Conservation (phyloP, 2,113 vertebrate genomes). For the Strigops habroptila region DNA sequence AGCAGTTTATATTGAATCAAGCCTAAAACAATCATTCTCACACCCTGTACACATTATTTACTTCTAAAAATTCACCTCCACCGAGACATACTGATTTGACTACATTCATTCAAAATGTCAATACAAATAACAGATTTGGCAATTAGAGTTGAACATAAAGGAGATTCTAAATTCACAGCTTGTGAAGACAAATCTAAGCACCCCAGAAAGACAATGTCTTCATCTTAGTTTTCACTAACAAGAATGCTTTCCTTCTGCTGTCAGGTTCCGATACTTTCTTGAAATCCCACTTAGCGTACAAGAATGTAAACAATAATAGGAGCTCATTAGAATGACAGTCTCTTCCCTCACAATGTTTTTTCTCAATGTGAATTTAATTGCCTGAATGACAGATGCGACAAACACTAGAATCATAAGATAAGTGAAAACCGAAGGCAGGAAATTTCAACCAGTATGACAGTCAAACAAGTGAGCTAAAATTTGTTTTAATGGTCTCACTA, state of each 20-base stretch:
- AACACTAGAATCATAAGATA: neutral
- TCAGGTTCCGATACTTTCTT: neutral
- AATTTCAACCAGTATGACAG: neutral
- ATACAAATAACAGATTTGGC: neutral
- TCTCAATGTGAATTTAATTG: constrained; percentile 45
- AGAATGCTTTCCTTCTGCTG: neutral
- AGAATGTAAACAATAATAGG: constrained; percentile 47
- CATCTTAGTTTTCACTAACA: neutral
- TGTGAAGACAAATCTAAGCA: neutral
- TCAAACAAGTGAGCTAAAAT: neutral
- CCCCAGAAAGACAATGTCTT: neutral
- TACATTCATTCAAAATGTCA: neutral
- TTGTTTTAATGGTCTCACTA: neutral
- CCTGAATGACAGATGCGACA: neutral
- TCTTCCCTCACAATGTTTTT: neutral
- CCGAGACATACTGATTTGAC: neutral
- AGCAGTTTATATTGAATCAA: neutral
- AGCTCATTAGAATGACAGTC: constrained; percentile 42
- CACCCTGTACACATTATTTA: neutral
- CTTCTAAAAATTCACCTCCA: neutral
- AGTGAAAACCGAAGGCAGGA: neutral
- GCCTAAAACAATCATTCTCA: neutral
- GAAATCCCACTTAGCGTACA: constrained; percentile 1
- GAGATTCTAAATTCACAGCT: neutral
- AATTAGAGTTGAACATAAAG: neutral